Evolutionary conservation across 2,888 invertebrate species (phyloP).

Genomic region (Rhyacophila evoluta): DNA sequence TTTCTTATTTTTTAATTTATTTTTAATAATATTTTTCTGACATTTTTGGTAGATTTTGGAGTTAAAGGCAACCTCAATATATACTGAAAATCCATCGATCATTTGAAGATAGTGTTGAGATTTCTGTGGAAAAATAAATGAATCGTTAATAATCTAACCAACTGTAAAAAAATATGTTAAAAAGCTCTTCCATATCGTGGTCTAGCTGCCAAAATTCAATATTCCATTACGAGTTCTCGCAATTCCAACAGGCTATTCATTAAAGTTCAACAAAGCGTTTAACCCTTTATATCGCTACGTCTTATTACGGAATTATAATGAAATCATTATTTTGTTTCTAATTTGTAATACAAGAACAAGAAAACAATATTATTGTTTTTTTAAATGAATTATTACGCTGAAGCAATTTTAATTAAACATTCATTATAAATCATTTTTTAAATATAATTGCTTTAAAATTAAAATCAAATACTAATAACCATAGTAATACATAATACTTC

Average conservation of each 20-base stretch:
- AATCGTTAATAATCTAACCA: slow-evolving; percentile 9
- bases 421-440: too few species aligned
- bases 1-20: too few species aligned
- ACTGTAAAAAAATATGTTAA: neutral
- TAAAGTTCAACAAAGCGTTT: slow-evolving; percentile 14
- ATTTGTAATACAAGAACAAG: neutral
- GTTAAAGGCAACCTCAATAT: too few species aligned
- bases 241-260: slow-evolving; percentile 24
- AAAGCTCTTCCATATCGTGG: neutral
- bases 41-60: too few species aligned
- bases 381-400: too few species aligned
- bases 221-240: slow-evolving; percentile 13
- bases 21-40: too few species aligned
- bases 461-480: too few species aligned
- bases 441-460: too few species aligned
- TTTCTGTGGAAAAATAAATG: slow-evolving; percentile 3
- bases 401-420: too few species aligned
- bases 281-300: slow-evolving; percentile 9
- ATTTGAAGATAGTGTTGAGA: neutral
- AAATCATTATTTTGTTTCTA: neutral
- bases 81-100: neutral
- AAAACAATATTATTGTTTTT: neutral
- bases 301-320: slow-evolving; percentile 21
- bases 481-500: too few species aligned
- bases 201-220: neutral